A percentile compares a stretch with the other conserved stretches of the same genome.
Conservation (phyloP, 2,797 vertebrate species). For the Pristis pectinata region DNA sequence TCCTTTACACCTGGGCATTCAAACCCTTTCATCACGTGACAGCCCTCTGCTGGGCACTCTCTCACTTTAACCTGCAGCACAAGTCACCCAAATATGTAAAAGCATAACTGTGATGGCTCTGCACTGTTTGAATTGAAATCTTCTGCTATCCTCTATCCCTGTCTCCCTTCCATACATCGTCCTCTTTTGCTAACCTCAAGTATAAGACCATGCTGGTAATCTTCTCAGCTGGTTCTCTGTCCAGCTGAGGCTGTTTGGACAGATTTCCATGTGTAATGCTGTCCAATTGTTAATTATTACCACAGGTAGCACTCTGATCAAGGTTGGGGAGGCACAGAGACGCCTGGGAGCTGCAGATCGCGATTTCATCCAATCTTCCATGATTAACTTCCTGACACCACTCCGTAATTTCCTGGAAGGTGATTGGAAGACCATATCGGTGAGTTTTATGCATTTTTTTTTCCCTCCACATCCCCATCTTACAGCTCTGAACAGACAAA, state of each 20-base stretch:
- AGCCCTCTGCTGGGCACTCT: background rate
- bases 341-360: conserved; percentile 73
- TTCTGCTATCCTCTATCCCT: background rate
- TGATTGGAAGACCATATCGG: conserved; percentile 86
- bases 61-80: background rate
- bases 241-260: background rate
- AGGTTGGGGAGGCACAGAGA: conserved; percentile 79
- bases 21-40: background rate
- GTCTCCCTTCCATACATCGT: background rate
- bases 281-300: background rate
- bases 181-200: background rate
- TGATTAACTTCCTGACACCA: conserved; percentile 79
- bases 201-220: background rate
- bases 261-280: background rate
- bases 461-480: background rate
- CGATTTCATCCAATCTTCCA: conserved; percentile 78
- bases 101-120: background rate
- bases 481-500: background rate
- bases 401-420: conserved; percentile 91
- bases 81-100: background rate
- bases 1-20: no score
- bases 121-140: background rate
- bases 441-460: conserved; percentile 53
- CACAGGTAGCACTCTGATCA: conserved; percentile 78
- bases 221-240: background rate